Evolutionary conservation across 2,888 invertebrate genomes (phyloP).

Genomic region (Hypercompe scribonia): DNA sequence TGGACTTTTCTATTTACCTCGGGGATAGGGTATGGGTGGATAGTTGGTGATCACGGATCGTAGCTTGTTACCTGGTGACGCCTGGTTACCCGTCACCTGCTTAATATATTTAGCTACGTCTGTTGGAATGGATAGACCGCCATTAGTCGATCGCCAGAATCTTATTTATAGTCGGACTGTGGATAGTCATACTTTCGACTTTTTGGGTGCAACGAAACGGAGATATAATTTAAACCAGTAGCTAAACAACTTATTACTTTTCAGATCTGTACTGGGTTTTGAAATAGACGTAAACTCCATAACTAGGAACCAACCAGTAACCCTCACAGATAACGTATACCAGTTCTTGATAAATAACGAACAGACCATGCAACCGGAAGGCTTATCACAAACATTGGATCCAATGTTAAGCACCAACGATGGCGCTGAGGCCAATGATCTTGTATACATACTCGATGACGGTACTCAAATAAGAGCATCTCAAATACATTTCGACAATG

Average conservation of each 20-base stretch:
- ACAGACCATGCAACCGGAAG: conserved; percentile 53
- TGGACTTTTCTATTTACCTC: no score
- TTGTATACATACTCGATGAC: conserved; percentile 77
- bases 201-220: no score
- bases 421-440: conserved; percentile 53
- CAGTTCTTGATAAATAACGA: conserved; percentile 75
- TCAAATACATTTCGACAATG: conserved; percentile 83
- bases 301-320: conserved; percentile 74
- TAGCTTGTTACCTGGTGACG: no score
- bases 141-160: no score
- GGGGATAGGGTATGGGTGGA: no score
- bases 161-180: no score
- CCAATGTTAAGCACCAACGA: conserved; percentile 59
- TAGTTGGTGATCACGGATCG: no score
- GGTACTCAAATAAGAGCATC: conserved; percentile 82
- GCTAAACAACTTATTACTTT: conserved; percentile 27
- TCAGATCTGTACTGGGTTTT: conserved; percentile 73
- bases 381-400: conserved; percentile 54
- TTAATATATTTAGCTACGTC: no score
- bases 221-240: background rate
- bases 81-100: no score
- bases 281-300: conserved; percentile 78
- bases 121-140: no score
- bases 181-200: no score
- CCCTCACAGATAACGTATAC: conserved; percentile 76